Base-by-base conservation (phyloP, 2,888 invertebrate genomes). In the Heliconius ethilla region DNA sequence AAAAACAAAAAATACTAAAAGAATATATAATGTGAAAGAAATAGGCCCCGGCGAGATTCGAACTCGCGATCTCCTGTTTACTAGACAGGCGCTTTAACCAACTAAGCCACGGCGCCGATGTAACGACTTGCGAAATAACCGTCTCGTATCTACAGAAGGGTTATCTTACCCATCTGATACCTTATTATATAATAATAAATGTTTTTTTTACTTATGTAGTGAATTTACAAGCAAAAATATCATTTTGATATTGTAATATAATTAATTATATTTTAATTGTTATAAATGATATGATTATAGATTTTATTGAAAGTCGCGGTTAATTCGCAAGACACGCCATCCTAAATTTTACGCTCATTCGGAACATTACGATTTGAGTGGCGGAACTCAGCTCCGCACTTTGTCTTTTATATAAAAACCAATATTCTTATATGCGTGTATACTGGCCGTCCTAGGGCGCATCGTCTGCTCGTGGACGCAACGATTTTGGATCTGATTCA, bases 81-180 rank as follows among this genome's bases (percentile, higher is more conserved):
- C 92, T 92, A 92, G 92, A 93, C 93, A 93, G 93, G 92, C 92
- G 92, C 95, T 96, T 96, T 96, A 96, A 96, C 96, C 96, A 96
- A 96, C 96, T 96, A 96, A 96, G 96, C 96, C 96, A 96, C 95
- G 95, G 95, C 95, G 95, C 95, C 95, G 84, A 70, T 75, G 69
- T 6, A 33, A 22, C 5, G 1, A 5, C 0, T 9, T 13, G 18
- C 72, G 78, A 82, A 82, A 77, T 80, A 79, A 74, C 29, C 15
- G 69, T 65, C 27, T 59, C 9, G 0, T 55, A 51, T 45, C 65
- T 15, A 65, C 77, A 33, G 3, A 15, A 15, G 3, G 29, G 22
- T 74, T 75, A 78, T 75, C 74, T 75, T 81, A 78, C 69, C 59
- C 1, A n/a, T n/a, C n/a, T n/a, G n/a, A n/a, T n/a, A n/a, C 33